Base-by-base conservation (phyloP, 1,140 invertebrate genomes). In the Drosophila pectinifera region DNA sequence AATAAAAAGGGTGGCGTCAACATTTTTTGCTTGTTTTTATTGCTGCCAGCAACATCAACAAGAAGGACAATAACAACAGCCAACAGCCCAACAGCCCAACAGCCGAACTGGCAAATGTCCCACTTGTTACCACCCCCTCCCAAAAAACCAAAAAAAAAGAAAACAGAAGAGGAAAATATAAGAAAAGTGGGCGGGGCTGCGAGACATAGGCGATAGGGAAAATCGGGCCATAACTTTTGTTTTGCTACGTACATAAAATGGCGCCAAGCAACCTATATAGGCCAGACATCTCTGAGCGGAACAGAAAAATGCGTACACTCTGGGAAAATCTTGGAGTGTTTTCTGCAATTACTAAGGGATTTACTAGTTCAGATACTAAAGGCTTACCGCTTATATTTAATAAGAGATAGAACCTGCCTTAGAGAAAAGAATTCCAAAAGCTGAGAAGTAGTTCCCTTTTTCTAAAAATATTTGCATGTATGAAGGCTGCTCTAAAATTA, bases 211-310 rank as follows among this genome's bases (percentile, higher is more conserved):
- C 67, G 67, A 70, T 70, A 70, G 64, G 78, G 45, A 86, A 82
- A 86, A 86, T 86, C 85, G 83, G 79, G 83, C 83, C 83, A 86
- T 86, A 86, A 86, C 83, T 86, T 86, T 86, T 86, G 83, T 86
- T 86, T 86, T 86, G 83, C 83, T 82, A 88, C 83, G 83, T 86
- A 88, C 83, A 86, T 86, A 86, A 86, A 86, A 86, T 86, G 83
- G 83, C 83, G 83, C 83, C 83, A 86, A 88, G 83, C 83, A 88
- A 86, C 83, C 83, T 88, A 86, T 86, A 86, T 89, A 86, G 83
- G 82, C 82, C 82, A 86, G 82, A 86, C 83, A 82, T 67, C 75
- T 67, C 70, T 62, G 20, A 70, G 55, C 36, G 46, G 41, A 68
- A 72, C 56, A 48, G 51, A 73, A 65, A 51, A 46, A 68, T 51